Evolutionary conservation across 2,797 vertebrate genomes (phyloP).

Genomic region (Artibeus lituratus): DNA sequence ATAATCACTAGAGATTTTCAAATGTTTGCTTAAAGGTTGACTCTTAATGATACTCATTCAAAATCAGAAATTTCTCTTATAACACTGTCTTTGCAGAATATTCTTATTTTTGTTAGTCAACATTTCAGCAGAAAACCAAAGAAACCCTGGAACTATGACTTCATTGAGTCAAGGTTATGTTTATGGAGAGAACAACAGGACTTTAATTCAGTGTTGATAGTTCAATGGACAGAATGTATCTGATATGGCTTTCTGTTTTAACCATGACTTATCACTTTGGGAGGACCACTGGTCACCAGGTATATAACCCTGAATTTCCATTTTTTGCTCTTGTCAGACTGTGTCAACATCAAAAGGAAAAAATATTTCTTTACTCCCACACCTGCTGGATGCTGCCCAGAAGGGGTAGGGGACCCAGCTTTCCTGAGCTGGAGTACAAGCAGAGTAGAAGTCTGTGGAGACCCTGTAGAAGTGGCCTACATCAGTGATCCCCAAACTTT

Average conservation of each 20-base stretch:
- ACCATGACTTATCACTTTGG: background rate
- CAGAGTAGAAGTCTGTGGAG: background rate
- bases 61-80: constrained; percentile 4
- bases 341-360: background rate
- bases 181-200: constrained; percentile 19
- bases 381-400: background rate
- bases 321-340: constrained; percentile 10
- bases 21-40: background rate
- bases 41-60: background rate
- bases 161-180: background rate
- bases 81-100: background rate
- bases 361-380: background rate
- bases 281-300: constrained; percentile 18
- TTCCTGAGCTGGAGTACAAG: background rate
- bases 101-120: background rate
- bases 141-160: background rate
- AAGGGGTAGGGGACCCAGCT: background rate
- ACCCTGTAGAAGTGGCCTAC: background rate
- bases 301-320: background rate
- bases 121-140: constrained; percentile 1
- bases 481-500: no score
- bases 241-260: constrained; percentile 33
- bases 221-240: background rate
- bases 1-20: background rate
- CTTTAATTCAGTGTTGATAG: background rate